Conservation (phyloP, 2,113 vertebrate species). For the Benitochromis conjunctus region DNA sequence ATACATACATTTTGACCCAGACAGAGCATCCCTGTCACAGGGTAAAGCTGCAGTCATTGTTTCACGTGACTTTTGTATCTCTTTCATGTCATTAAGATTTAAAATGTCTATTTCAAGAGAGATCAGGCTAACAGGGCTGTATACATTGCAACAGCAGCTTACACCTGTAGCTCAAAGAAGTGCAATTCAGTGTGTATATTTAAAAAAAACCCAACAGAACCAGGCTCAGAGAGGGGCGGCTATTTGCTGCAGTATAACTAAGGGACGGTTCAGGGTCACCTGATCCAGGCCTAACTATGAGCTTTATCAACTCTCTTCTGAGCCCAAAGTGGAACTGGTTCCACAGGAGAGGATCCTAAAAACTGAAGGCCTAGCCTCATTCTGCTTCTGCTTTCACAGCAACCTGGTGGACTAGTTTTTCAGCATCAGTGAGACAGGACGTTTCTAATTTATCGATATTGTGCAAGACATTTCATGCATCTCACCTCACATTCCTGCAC, state of each 20-base stretch:
- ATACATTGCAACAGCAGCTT: rapidly evolving
- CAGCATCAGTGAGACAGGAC: background rate
- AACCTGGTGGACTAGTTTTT: background rate
- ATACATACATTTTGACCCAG: rapidly evolving
- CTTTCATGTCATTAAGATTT: background rate
- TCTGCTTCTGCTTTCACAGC: background rate
- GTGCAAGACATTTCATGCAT: background rate
- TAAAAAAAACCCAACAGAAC: background rate
- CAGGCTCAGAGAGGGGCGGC: background rate
- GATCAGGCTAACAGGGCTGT: rapidly evolving
- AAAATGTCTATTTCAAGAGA: rapidly evolving
- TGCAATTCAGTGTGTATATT: rapidly evolving
- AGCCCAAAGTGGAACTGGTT: background rate
- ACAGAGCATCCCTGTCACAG: background rate
- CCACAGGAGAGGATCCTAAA: background rate
- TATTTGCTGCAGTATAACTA: background rate
- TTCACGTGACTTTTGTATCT: background rate
- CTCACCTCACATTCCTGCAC: background rate
- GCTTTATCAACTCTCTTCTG: background rate
- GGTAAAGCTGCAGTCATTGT: background rate
- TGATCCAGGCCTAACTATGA: rapidly evolving
- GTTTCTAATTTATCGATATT: background rate
- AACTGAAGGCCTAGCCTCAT: background rate
- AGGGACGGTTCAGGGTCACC: background rate
- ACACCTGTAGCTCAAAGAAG: background rate